A percentile compares a stretch with the other conserved stretches of the same genome.
phyloP scores from a whole-genome alignment of 1,140 invertebrate genomes.

The Heterodera schachtii region DNA sequence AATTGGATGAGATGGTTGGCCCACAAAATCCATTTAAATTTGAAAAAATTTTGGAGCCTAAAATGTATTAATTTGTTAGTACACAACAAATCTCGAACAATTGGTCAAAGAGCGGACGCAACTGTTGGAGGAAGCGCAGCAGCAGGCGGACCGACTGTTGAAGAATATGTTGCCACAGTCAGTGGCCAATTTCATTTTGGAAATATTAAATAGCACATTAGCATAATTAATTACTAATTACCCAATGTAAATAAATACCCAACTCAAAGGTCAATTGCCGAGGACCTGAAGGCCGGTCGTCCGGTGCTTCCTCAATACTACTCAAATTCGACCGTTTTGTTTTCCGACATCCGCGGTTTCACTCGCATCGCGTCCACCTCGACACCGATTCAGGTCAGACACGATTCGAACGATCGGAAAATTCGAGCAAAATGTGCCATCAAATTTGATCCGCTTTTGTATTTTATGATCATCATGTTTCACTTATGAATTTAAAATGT shows the following conservation, averaged over 20 bases:
- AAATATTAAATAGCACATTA: not conserved
- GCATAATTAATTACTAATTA: too few relatives aligned
- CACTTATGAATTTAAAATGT: too few relatives aligned
- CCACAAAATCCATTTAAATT: too few relatives aligned
- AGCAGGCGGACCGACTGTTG: constrained; percentile 61
- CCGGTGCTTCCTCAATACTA: constrained; percentile 66
- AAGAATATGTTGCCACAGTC: constrained; percentile 63
- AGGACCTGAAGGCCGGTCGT: constrained; percentile 66
- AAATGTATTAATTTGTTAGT: not conserved
- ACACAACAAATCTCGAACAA: constrained; percentile 59
- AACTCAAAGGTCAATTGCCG: constrained; percentile 61
- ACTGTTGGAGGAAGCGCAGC: constrained; percentile 62
- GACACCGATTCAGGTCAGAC: constrained; percentile 56
- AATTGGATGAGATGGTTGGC: too few relatives aligned
- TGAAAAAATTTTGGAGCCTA: too few relatives aligned
- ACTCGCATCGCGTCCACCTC: constrained; percentile 60
- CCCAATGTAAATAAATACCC: too few relatives aligned
- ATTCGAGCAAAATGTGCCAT: too few relatives aligned
- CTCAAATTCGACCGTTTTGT: constrained; percentile 66
- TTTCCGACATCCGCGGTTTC: constrained; percentile 64
- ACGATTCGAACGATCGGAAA: too few relatives aligned
- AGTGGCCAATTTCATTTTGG: not conserved
- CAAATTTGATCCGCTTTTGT: too few relatives aligned
- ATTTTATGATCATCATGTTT: too few relatives aligned
- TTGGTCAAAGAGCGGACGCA: constrained; percentile 61